Evolutionary conservation across 1,140 invertebrate species (phyloP).

Genomic region (Eurosta solidaginis): DNA sequence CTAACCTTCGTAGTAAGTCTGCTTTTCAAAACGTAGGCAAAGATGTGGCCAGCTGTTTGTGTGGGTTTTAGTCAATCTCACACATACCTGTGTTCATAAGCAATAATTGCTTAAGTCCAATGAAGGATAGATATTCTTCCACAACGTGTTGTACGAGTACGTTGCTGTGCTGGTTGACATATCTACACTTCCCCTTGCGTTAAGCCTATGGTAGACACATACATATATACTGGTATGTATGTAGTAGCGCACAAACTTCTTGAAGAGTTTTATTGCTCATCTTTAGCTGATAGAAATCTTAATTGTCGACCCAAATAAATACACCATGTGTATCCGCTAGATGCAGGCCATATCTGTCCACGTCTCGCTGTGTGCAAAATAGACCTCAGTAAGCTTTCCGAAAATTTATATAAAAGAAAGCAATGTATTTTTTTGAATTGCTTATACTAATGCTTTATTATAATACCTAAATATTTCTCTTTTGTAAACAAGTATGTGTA

Average conservation of each 20-base stretch:
- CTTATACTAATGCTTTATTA: not conserved
- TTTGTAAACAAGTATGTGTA: not conserved
- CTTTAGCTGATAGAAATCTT: constrained; percentile 26
- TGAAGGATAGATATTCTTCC: too few relatives aligned
- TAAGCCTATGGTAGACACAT: too few relatives aligned
- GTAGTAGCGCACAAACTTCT: not conserved
- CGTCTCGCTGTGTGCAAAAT: not conserved
- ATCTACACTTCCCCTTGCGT: not conserved
- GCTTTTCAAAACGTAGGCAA: not conserved
- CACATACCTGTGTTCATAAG: too few relatives aligned
- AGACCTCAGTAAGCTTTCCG: not conserved
- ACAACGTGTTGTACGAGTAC: too few relatives aligned
- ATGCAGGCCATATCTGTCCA: constrained; percentile 10
- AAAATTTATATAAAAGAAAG: not conserved
- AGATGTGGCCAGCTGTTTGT: constrained; percentile 4
- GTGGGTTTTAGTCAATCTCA: not conserved
- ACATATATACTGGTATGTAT: too few relatives aligned
- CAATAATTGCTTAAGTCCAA: too few relatives aligned
- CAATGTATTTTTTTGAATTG: not conserved
- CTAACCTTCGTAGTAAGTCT: not conserved
- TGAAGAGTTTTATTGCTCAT: constrained; percentile 27
- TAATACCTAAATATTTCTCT: too few relatives aligned
- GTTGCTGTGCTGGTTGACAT: not conserved
- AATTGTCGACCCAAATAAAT: constrained; percentile 23
- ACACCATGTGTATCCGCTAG: constrained; percentile 9